These are phyloP conservation scores for Origma solitaria DNA, from an alignment of 2,113 vertebrate species.

Conservation along the genomic window DNA sequence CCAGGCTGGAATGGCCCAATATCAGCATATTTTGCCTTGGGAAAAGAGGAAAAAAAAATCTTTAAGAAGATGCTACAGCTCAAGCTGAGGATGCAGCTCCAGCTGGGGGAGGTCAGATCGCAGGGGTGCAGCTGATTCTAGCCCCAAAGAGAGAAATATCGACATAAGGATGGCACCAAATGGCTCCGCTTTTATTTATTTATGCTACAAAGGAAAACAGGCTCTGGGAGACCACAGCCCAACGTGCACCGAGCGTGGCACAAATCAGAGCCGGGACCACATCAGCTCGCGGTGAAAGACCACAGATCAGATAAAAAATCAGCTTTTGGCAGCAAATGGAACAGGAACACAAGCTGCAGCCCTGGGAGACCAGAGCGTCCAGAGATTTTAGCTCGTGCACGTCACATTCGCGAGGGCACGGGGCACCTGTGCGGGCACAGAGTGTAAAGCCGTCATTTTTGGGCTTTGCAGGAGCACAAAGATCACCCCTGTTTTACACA, in stretches of 20 bases:
- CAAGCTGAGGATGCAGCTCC: neutral
- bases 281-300: neutral
- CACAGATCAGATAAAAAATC: conserved; percentile 22
- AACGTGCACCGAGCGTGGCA: fast-evolving
- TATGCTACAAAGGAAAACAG: neutral
- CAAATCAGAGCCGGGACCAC: neutral
- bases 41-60: neutral
- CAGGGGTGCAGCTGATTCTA: neutral
- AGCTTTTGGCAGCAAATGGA: neutral
- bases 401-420: fast-evolving
- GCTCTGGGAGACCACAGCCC: neutral
- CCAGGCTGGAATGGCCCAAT: neutral
- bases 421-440: fast-evolving
- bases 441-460: fast-evolving
- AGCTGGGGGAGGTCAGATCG: neutral
- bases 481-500: no score
- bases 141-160: neutral
- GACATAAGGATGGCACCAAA: fast-evolving
- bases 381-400: neutral
- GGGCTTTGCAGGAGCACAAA: neutral
- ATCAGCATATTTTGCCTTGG: neutral
- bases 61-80: neutral
- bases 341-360: neutral
- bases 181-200: neutral
- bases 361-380: fast-evolving